A percentile compares a stretch with the other conserved stretches of the same genome.
phyloP scores from a whole-genome alignment of 2,113 vertebrate species.

The Sprattus sprattus region DNA sequence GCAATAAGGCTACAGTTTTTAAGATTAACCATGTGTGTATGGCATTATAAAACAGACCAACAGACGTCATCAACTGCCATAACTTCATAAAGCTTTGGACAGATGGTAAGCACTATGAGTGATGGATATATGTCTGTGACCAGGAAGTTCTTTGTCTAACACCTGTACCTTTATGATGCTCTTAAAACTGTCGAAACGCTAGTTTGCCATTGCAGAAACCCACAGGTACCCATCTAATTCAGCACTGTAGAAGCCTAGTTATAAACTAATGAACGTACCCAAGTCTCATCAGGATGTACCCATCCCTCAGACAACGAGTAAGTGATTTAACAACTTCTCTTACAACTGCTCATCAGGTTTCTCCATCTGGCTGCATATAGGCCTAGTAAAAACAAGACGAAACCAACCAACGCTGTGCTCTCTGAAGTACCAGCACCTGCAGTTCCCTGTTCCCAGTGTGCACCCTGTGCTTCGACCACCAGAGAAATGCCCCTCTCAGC shows the following conservation, averaged over 20 bases:
- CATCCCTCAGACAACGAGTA: neutral
- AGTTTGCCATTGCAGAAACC: neutral
- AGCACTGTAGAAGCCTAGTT: neutral
- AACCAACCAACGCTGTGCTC: neutral
- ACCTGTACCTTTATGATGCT: neutral
- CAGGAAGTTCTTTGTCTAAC: neutral
- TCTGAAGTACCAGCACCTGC: neutral
- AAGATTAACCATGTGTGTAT: neutral
- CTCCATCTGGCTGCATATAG: too few species aligned
- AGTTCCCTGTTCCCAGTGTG: neutral
- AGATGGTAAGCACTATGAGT: neutral
- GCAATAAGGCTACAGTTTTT: neutral
- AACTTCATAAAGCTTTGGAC: neutral
- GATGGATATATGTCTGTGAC: neutral
- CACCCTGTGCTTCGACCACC: neutral
- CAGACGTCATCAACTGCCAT: neutral
- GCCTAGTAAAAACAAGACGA: too few species aligned
- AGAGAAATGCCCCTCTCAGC: neutral
- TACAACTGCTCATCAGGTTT: too few species aligned
- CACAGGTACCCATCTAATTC: neutral
- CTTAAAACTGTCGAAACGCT: neutral
- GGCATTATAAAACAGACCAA: neutral
- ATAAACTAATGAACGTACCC: neutral
- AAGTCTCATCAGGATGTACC: neutral
- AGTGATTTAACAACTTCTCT: too few species aligned